Percentiles rank a stretch among this genome's conserved stretches.
These are phyloP conservation scores for Caenorhabditis japonica DNA, from an alignment of 2,888 invertebrate genomes.

Conservation along the genomic window DNA sequence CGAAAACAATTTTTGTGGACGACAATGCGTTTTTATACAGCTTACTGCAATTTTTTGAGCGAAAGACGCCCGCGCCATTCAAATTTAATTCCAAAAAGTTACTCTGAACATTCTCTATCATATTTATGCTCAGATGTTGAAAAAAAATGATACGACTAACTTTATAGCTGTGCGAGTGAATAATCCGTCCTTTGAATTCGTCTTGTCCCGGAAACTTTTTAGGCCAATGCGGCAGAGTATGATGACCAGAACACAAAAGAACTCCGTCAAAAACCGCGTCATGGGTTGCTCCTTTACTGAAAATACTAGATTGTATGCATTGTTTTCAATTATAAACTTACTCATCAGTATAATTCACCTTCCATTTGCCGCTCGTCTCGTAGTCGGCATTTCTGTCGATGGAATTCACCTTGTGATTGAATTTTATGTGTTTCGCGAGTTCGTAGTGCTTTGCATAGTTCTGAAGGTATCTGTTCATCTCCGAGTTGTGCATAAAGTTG, in stretches of 20 bases:
- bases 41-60: no score
- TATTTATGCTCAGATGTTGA: no score
- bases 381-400: slow-evolving; percentile 74
- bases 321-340: no score
- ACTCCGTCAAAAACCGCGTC: slow-evolving; percentile 78
- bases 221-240: slow-evolving; percentile 78
- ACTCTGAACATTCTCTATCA: no score
- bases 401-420: slow-evolving; percentile 67
- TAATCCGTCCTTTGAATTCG: slow-evolving; percentile 72
- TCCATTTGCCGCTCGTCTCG: slow-evolving; percentile 76
- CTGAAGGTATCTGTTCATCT: slow-evolving; percentile 56
- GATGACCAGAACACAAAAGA: slow-evolving; percentile 80
- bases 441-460: slow-evolving; percentile 71
- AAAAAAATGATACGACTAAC: slow-evolving; percentile 43
- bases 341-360: slow-evolving; percentile 65
- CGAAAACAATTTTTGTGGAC: neutral
- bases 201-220: slow-evolving; percentile 66
- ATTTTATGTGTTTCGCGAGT: slow-evolving; percentile 66
- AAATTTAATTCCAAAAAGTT: no score
- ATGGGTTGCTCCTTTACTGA: slow-evolving; percentile 30
- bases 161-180: slow-evolving; percentile 76
- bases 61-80: no score
- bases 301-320: no score
- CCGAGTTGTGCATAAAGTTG: slow-evolving; percentile 64
- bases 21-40: no score